Evolutionary conservation across 2,113 vertebrate genomes (phyloP).

Genomic region (Scytalopus superciliaris): DNA sequence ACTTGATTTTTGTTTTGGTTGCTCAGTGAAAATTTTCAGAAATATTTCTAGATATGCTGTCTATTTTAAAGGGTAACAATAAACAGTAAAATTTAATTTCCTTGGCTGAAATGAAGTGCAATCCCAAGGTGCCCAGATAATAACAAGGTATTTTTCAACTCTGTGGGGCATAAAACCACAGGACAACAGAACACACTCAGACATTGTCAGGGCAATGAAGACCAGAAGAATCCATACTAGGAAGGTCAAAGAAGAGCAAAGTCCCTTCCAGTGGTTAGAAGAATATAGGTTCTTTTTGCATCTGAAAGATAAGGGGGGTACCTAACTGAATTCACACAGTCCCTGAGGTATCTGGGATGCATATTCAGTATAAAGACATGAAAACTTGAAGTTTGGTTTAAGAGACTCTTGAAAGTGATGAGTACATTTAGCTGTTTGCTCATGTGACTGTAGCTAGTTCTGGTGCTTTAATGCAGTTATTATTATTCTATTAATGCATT

Average conservation of each 20-base stretch:
- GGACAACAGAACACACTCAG: not conserved
- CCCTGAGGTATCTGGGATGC: not conserved
- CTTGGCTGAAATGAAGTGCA: not conserved
- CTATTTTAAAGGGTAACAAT: not conserved
- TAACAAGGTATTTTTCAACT: not conserved
- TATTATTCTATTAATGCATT: not conserved
- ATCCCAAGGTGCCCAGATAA: not conserved
- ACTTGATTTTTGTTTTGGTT: not conserved
- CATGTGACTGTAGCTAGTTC: not conserved
- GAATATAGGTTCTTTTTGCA: not conserved
- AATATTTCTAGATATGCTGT: not conserved
- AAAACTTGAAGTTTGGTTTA: not conserved
- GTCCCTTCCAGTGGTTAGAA: not conserved
- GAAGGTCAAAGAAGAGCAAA: not conserved
- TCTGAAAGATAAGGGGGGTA: not conserved
- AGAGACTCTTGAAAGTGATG: not conserved
- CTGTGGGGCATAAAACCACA: not conserved
- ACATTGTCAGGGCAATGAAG: rapidly evolving
- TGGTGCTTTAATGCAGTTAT: not conserved
- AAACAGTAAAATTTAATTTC: not conserved
- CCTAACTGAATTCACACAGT: not conserved
- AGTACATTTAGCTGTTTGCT: not conserved
- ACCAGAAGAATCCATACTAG: not conserved
- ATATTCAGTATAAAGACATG: not conserved
- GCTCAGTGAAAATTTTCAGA: not conserved